Base-by-base conservation (phyloP, 2,888 invertebrate genomes). In the Chrysodeixis includens region DNA sequence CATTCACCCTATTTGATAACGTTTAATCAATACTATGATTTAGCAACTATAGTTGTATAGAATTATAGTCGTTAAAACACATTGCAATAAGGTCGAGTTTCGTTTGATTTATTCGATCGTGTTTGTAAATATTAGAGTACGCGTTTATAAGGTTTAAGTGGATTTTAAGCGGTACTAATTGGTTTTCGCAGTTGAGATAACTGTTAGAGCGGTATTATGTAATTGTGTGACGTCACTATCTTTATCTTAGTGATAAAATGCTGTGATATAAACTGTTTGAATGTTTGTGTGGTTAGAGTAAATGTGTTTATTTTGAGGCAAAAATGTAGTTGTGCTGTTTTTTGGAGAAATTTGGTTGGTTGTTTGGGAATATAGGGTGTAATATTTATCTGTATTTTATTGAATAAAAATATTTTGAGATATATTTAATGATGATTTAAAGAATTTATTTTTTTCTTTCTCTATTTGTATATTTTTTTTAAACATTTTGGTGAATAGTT, bases 1-100 rank as follows among this genome's bases (percentile, higher is more conserved):
- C 32, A 51, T 1, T 26, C 9, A 65, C 35, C 57, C 46, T 44
- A 54, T 30, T 18, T 59, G 32, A 22, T 20, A 10, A 8, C 8
- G 9, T 20, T n/a, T 10, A 22, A 0, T 0, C 22, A 30, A 14
- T 46, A 20, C 49, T 20, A 55, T 63, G 44, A 35, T 26, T 32
- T 1, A n/a, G 12, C n/a, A 18, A 51, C 1, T 46, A n/a, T n/a
- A n/a, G n/a, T n/a, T n/a, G n/a, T n/a, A n/a, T 9, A 0, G 4
- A 44, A 22, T 44, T 26, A 0, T 56, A 52, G 10, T 12, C 35
- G 20, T 30, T 69, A 57, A 0, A 0, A 0, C 0, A 0, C 0
- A n/a, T n/a, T 0, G 2, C 0, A n/a, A 30, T 71, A 75, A 62
- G n/a, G 71, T 52, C 56, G 9, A 56, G 44, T 69, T 64, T 69